phyloP scores from a whole-genome alignment of 1,140 invertebrate species.

The Trialeurodes vaporariorum region DNA sequence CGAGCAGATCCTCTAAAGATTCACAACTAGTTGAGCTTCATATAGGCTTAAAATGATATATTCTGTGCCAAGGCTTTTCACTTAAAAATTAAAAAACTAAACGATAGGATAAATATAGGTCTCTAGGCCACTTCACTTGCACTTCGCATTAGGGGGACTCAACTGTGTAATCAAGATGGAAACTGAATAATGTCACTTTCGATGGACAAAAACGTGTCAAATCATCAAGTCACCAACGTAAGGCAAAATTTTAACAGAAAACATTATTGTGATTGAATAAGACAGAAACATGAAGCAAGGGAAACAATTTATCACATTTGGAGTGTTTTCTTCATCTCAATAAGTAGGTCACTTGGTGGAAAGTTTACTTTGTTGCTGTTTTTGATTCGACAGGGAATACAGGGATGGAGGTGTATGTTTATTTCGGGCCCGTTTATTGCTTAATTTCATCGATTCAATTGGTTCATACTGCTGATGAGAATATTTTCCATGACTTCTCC shows the following conservation, averaged over 20 bases:
- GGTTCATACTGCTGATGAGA: too few relatives aligned
- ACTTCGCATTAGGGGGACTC: constrained; percentile 42
- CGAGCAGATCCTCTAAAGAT: constrained; percentile 9
- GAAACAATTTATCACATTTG: neutral
- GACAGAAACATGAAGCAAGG: too few relatives aligned
- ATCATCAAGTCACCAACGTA: neutral
- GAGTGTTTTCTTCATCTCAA: neutral
- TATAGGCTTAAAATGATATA: constrained; percentile 11
- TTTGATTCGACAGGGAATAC: too few relatives aligned
- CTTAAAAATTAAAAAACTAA: constrained; percentile 15
- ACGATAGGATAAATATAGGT: constrained; percentile 44
- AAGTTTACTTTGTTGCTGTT: too few relatives aligned
- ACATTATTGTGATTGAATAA: neutral
- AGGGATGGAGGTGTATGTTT: too few relatives aligned
- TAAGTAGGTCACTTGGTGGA: neutral
- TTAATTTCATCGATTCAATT: too few relatives aligned
- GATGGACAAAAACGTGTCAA: neutral
- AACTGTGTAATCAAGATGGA: constrained; percentile 32
- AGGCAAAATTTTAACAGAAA: neutral
- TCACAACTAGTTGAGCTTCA: constrained; percentile 12
- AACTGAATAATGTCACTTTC: constrained; percentile 22
- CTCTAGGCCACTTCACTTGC: constrained; percentile 56
- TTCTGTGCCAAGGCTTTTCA: constrained; percentile 15
- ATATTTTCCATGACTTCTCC: too few relatives aligned
- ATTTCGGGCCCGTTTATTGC: too few relatives aligned